Evolutionary conservation across 2,113 vertebrate species (phyloP).

Genomic region (Mixornis gularis): DNA sequence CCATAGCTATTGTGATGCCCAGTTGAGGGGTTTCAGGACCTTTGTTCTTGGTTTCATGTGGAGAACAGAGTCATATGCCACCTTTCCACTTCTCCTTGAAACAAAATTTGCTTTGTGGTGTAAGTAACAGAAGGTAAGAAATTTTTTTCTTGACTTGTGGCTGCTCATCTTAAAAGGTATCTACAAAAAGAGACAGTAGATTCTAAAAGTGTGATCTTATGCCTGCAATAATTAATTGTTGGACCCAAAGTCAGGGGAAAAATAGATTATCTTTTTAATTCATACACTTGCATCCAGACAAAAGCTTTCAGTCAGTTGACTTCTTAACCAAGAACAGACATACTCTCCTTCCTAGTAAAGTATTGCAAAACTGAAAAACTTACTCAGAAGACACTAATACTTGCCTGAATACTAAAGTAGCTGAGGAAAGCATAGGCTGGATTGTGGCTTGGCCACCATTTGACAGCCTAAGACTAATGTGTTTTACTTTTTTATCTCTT

Average conservation of each 20-base stretch:
- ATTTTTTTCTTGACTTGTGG: neutral
- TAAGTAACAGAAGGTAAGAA: neutral
- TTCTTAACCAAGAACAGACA: neutral
- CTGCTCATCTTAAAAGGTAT: neutral
- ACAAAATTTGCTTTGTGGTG: neutral
- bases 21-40: neutral
- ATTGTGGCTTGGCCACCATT: neutral
- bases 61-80: neutral
- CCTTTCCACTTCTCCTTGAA: neutral
- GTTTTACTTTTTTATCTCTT: neutral
- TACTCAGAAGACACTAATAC: neutral
- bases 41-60: slow-evolving; percentile 4
- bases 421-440: neutral
- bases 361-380: neutral
- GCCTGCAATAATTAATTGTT: neutral
- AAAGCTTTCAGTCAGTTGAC: neutral
- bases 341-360: neutral
- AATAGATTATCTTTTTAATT: neutral
- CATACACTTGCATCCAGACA: neutral
- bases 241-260: neutral
- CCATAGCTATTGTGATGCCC: slow-evolving; percentile 12
- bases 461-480: neutral
- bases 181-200: neutral
- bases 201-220: neutral
- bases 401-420: neutral